phyloP scores from a whole-genome alignment of 2,113 vertebrate species.

The Athene cunicularia region DNA sequence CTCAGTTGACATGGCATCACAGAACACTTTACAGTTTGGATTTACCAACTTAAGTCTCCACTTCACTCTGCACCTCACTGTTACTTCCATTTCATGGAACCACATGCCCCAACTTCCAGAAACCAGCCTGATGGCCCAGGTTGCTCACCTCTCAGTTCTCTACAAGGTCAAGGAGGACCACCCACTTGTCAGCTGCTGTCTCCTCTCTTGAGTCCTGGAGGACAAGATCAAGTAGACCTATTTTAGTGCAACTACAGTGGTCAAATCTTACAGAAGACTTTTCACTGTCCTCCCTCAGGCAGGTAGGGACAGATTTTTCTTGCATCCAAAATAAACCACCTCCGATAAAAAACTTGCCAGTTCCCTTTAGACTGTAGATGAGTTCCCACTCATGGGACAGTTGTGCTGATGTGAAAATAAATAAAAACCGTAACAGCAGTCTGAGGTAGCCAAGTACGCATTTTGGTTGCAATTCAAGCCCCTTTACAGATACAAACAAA shows the following conservation, averaged over 20 bases:
- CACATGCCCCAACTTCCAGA: neutral
- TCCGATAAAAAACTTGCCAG: neutral
- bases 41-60: neutral
- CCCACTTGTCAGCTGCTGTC: neutral
- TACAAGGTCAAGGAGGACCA: neutral
- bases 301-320: neutral
- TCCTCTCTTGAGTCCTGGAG: neutral
- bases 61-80: neutral
- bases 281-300: neutral
- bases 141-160: neutral
- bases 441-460: neutral
- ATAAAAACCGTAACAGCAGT: neutral
- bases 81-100: neutral
- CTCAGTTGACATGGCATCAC: neutral
- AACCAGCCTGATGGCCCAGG: fast-evolving
- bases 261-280: neutral
- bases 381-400: neutral
- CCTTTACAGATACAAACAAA: neutral
- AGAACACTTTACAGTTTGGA: neutral
- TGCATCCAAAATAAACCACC: neutral
- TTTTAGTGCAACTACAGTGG: neutral
- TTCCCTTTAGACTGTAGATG: neutral
- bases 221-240: neutral
- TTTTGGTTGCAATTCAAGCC: neutral
- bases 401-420: neutral